These are phyloP conservation scores for Oreotrochilus melanogaster DNA, from an alignment of 2,113 vertebrate genomes.

Conservation along the genomic window DNA sequence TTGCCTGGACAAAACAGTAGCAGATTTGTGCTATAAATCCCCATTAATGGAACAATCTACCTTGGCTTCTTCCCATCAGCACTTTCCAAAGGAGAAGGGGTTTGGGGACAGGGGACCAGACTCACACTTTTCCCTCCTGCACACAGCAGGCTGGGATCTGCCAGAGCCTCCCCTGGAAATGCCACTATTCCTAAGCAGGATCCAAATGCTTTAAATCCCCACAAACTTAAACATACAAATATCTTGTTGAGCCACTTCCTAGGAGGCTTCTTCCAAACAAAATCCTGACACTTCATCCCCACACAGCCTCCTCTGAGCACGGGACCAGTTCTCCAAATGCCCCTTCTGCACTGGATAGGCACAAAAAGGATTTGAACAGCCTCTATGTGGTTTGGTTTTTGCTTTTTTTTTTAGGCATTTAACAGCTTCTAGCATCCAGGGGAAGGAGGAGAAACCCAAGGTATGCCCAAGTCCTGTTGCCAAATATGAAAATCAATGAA, in stretches of 20 bases:
- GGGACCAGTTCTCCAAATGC: no score
- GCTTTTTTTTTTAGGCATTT: rapidly evolving
- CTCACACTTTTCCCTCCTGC: not conserved
- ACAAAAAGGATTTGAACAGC: not conserved
- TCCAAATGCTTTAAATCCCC: not conserved
- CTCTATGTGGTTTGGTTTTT: not conserved
- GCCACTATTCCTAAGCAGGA: not conserved
- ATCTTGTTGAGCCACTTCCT: not conserved
- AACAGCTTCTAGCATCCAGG: not conserved
- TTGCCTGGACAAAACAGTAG: conserved; percentile 4
- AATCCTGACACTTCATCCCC: not conserved
- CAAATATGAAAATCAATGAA: not conserved
- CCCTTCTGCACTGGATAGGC: not conserved
- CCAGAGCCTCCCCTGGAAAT: not conserved
- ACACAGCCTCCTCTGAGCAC: not conserved
- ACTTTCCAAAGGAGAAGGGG: not conserved
- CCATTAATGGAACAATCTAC: not conserved
- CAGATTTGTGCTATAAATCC: conserved; percentile 24
- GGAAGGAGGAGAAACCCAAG: not conserved
- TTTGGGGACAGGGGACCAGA: not conserved
- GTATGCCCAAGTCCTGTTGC: rapidly evolving
- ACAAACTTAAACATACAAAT: not conserved
- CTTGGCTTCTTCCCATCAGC: not conserved
- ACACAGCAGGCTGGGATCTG: not conserved
- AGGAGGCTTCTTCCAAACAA: not conserved